Evolutionary conservation across 1,140 invertebrate genomes (phyloP), one percentile per base, ranked within the genome.

Genomic region (Drosophila aff.): DNA sequence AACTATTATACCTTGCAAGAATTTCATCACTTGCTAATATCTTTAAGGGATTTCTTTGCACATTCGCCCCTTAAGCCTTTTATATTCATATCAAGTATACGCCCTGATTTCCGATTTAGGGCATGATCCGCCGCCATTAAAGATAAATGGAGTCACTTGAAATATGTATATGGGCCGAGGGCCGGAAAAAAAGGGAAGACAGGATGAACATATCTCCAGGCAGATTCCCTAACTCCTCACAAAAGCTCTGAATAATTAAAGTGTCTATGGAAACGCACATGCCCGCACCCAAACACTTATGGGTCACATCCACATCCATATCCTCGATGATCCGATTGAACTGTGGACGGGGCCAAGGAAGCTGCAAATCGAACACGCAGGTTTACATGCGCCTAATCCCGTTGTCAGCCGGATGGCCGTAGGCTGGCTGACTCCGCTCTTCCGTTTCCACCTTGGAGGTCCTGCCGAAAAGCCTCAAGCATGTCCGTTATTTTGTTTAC

Each of bases 401-500:
- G 73, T 75, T 83, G 84, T 75, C 84, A 81, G 84, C 44, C 36
- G 64, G 57, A 50, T 77, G 64, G 64, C 64, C 73, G 36, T 13
- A 41, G 31, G 69, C 52, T 75, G 50, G 38, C 46, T 73, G 33
- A 40, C 44, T 49, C 36, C 36, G 63, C 40, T 38, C 26, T 43
- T 23, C 60, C 61, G 55, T 31, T 57, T 47, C 53, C 40, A 55
- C 41, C 44, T 43, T 58, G 36, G 55, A 59, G 21, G 67, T 60
- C 63, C 64, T 67, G 50, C 52, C 81, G 50, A 55, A 59, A 66
- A 58, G 79, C 84, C 81, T 81, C 53, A 66, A 78, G 81, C 84
- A 87, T 87, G 84, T 85, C 78, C 75, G 82, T 90, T 90, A 90
- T 90, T 90, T 90, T 90, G 85, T 90, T 90, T 90, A 90, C 85